Percentiles rank a stretch among this genome's conserved stretches.
These are phyloP conservation scores for Ahaetulla prasina DNA, from an alignment of 2,113 vertebrate species.

Conservation along the genomic window DNA sequence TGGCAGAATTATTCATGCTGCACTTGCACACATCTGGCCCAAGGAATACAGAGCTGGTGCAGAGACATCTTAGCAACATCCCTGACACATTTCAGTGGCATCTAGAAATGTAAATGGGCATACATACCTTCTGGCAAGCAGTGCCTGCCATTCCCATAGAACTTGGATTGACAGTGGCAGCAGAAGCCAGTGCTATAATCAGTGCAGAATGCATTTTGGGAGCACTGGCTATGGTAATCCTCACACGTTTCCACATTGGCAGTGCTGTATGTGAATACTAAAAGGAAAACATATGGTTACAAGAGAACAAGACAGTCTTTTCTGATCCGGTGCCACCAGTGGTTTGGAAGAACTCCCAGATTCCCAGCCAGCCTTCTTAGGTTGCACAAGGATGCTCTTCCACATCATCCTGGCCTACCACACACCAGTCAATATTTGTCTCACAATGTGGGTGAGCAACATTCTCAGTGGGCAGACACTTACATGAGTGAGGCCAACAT, in stretches of 20 bases:
- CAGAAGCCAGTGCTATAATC: slow-evolving; percentile 85
- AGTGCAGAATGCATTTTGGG: slow-evolving; percentile 81
- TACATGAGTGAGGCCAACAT: neutral
- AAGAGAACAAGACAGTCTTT: no score
- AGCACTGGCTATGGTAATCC: slow-evolving; percentile 77
- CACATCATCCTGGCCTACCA: neutral
- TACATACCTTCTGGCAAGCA: slow-evolving; percentile 90
- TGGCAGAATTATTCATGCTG: neutral
- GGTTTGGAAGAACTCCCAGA: neutral
- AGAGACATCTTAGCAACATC: no score
- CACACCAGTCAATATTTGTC: neutral
- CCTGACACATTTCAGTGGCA: no score
- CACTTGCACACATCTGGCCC: neutral
- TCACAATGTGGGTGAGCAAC: neutral
- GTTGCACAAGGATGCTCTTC: neutral
- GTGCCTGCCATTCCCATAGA: slow-evolving; percentile 85
- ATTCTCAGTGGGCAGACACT: neutral
- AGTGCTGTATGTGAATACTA: slow-evolving; percentile 80
- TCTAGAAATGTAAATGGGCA: neutral
- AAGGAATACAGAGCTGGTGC: neutral
- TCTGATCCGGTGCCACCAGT: neutral
- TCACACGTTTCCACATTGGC: slow-evolving; percentile 78
- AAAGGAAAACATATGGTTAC: neutral
- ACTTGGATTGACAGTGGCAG: slow-evolving; percentile 84
- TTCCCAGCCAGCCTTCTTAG: neutral